Base-by-base conservation (phyloP, 2,113 vertebrate genomes). In the Monarcha castaneiventris region DNA sequence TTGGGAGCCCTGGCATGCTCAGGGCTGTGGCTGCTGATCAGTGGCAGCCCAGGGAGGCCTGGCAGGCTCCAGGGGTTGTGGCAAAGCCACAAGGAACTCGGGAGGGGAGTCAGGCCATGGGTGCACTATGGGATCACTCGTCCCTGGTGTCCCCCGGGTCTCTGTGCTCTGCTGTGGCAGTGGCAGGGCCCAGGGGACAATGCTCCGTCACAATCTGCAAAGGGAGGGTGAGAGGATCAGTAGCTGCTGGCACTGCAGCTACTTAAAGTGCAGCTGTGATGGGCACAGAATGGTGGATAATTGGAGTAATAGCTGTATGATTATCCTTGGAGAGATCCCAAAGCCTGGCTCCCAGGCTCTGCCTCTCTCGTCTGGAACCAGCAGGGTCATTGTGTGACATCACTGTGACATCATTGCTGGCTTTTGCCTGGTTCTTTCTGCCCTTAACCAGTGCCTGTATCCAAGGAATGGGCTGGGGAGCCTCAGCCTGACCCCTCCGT, bases 401-500 rank as follows among this genome's bases (percentile, higher is more conserved):
- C 0, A 5, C 61, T 1, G 3, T 11, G 26, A 37, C 25, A 3
- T 8, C 5, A 12, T 39, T 37, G 72, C 32, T 69, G 88, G 18
- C 39, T 39, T 58, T 44, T 46, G 64, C 59, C 46, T 2, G 1
- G 1, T 81, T 39, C 35, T 55, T 85, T 22, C 14, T 62, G 64
- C 3, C 4, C 32, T 51, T 2, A 3, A 3, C 5, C 0, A 3
- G 13, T 29, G 44, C 15, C 20, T 29, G 72, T 39, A 7, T 22
- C 51, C 48, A 10, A 6, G 56, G 7, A 19, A 11, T 5, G 73
- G 10, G 20, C 61, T 39, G 27, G 23, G 51, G 33, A 66, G 33
- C 64, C 63, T 54, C 1, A 2, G 48, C 43, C 63, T 6, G 5
- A 3, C 4, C 12, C 30, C 14, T 5, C 9, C 0, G 0, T 11